phyloP scores from a whole-genome alignment of 2,113 vertebrate species.

The Vireo altiloquus region DNA sequence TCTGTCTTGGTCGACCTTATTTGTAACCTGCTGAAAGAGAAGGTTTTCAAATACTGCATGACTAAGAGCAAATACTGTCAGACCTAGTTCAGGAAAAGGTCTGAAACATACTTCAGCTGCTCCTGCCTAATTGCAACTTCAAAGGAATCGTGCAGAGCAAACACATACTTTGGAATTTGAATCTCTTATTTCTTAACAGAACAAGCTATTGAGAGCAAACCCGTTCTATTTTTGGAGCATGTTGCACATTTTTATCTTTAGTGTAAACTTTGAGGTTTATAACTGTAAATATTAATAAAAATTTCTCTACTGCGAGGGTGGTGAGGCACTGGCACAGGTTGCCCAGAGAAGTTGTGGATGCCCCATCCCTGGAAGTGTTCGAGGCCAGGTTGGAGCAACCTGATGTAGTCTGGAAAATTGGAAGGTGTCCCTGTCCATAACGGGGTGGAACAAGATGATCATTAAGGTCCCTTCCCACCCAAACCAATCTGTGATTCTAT shows the following conservation, averaged over 20 bases:
- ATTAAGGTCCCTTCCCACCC: background rate
- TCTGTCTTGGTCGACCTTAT: background rate
- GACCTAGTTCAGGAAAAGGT: background rate
- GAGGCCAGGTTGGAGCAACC: background rate
- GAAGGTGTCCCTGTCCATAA: background rate
- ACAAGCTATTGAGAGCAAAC: background rate
- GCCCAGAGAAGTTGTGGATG: background rate
- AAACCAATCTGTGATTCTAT: background rate
- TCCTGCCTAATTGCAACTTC: background rate
- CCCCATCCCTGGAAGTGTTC: background rate
- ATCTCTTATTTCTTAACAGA: background rate
- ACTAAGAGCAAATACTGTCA: slow-evolving; percentile 3
- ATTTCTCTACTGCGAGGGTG: background rate
- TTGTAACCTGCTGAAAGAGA: background rate
- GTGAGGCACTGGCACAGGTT: background rate
- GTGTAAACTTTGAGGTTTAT: background rate
- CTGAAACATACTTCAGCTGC: background rate
- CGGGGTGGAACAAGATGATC: background rate
- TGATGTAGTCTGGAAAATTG: background rate
- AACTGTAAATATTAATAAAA: background rate
- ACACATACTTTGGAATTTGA: background rate
- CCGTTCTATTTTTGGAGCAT: background rate
- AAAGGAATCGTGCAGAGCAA: background rate
- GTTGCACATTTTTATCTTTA: background rate
- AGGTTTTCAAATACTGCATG: background rate